These are phyloP conservation scores for Megaceryle torquata DNA, from an alignment of 2,113 vertebrate genomes.

Conservation along the genomic window DNA sequence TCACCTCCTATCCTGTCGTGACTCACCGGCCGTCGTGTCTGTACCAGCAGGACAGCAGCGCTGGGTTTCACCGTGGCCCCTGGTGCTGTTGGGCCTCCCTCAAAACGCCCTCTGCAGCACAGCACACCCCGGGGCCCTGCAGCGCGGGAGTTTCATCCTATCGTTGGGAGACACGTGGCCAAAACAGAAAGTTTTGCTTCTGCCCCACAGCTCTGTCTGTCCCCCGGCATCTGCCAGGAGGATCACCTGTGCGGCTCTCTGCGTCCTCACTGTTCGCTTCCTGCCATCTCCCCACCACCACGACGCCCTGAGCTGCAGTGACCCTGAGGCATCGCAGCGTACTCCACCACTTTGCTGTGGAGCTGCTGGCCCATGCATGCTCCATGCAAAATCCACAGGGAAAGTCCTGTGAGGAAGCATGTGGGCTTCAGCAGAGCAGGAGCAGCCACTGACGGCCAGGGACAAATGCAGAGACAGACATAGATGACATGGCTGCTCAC, in stretches of 20 bases:
- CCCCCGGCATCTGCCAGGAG: too few relatives aligned
- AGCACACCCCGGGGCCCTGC: rapidly evolving
- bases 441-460: rapidly evolving
- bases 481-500: rapidly evolving
- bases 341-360: rapidly evolving
- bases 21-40: rapidly evolving
- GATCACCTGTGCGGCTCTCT: rapidly evolving
- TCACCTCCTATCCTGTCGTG: rapidly evolving
- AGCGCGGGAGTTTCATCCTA: rapidly evolving
- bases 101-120: not conserved
- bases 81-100: not conserved
- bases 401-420: not conserved
- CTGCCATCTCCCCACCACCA: rapidly evolving
- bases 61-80: rapidly evolving
- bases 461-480: rapidly evolving
- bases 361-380: rapidly evolving
- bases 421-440: not conserved
- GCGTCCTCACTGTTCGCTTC: rapidly evolving
- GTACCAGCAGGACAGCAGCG: rapidly evolving
- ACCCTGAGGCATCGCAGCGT: not conserved
- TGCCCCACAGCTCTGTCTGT: rapidly evolving
- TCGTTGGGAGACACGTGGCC: rapidly evolving
- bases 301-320: rapidly evolving
- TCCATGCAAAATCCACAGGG: rapidly evolving
- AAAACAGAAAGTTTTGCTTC: not conserved